Evolutionary conservation across 1,140 invertebrate genomes (phyloP), one percentile per base, ranked within the genome.

Genomic region (Achroia grisella): DNA sequence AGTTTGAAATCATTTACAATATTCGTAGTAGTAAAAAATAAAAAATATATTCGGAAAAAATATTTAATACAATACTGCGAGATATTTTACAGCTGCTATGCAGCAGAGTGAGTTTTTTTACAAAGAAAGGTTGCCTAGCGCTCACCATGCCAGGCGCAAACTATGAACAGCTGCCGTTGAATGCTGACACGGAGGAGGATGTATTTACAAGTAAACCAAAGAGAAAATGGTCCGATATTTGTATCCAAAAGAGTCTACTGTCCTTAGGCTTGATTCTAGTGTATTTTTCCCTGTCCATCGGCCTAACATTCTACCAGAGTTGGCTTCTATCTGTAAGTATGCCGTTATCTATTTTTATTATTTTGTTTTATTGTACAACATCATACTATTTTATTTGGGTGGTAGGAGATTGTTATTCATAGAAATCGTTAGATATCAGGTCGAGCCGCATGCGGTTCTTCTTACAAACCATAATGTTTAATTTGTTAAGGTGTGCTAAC

Each of bases 261-360:
- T 83, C 80, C 0, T 51, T 86, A 13, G 65, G 76, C 11, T 57
- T 94, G 28, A 93, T 98, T 46, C 71, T 92, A 2, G 80, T 94
- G 23, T 98, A 98, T 81, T 97, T 97, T 77, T 86, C 91, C 4
- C 89, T 97, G 44, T 98, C 97, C 5, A 97, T 99, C 63, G 92
- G 95, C 41, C 89, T 99, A n/a, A 98, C 96, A 10, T 98, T 98
- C 87, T 99, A 98, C 75, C 96, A 98, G 75, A 91, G 97, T 90
- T 94, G 93, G 90, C 91, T 98, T 52, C 90, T 96, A 52, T 92
- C 93, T 87, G 96, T 97, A 23, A 23, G 17, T 23, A n/a, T n/a
- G n/a, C n/a, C n/a, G n/a, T 23, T 23, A 23, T 23, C 6, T 6
- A 3, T 23, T 3, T 23, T 33, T 33, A 33, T n/a, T n/a, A 33